These are phyloP conservation scores for Silurus glanis DNA, from an alignment of 2,113 vertebrate species.

Conservation along the genomic window DNA sequence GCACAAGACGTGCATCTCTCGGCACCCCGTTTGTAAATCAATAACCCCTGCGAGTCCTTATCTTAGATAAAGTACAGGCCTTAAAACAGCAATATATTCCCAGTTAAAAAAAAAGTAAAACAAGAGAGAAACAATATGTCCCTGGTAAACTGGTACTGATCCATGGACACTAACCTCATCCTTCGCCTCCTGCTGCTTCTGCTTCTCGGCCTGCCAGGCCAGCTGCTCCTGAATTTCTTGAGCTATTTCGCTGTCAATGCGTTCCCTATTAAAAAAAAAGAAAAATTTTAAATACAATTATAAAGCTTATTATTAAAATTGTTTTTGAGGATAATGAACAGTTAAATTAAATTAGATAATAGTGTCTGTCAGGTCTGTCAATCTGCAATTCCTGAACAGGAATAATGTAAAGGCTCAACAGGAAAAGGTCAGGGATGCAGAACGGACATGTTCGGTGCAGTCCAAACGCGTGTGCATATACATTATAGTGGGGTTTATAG, in stretches of 20 bases:
- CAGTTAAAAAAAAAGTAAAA: not conserved
- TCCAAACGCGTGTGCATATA: not conserved
- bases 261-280: constrained; percentile 73
- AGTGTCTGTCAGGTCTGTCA: not conserved
- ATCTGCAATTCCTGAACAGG: not conserved
- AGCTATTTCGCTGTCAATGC: constrained; percentile 88
- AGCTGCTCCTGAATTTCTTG: constrained; percentile 94
- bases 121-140: not conserved
- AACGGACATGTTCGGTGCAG: not conserved
- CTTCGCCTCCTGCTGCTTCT: constrained; percentile 87
- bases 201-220: constrained; percentile 84
- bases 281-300: not conserved
- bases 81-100: not conserved
- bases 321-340: not conserved
- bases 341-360: not conserved
- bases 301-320: not conserved
- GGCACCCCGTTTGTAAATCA: not conserved
- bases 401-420: not conserved
- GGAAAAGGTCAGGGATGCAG: not conserved
- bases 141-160: not conserved
- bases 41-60: not conserved
- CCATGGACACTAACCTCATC: constrained; percentile 78
- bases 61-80: not conserved
- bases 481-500: not conserved
- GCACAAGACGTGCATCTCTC: not conserved